Evolutionary conservation across 2,113 vertebrate genomes (phyloP).

Genomic region (Falcunculus frontatus): DNA sequence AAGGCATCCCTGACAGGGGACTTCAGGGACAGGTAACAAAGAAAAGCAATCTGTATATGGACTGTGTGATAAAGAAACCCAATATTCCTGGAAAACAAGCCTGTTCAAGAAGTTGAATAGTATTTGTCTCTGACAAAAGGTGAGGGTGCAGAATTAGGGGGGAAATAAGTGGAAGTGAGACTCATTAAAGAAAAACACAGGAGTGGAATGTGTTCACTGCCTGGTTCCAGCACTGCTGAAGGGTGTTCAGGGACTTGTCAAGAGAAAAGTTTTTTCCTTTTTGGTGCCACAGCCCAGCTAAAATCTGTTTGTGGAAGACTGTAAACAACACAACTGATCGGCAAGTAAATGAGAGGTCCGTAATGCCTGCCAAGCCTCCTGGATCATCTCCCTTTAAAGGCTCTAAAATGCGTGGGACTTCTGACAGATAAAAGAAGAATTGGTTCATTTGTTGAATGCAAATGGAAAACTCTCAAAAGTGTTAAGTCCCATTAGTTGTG

Average conservation of each 20-base stretch:
- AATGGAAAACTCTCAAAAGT: background rate
- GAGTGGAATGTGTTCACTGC: background rate
- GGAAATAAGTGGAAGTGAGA: background rate
- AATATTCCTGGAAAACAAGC: background rate
- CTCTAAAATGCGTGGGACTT: background rate
- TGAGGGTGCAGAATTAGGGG: background rate
- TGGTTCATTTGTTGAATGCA: background rate
- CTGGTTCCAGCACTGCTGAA: background rate
- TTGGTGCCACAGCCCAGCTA: background rate
- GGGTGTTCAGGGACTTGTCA: background rate
- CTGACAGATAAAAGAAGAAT: conserved; percentile 20
- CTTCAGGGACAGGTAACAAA: background rate
- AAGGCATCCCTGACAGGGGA: background rate
- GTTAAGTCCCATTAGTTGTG: background rate
- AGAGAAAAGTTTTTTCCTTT: background rate
- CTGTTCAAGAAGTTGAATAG: background rate
- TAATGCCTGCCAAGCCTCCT: background rate
- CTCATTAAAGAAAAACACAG: background rate
- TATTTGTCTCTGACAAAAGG: background rate
- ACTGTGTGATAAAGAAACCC: background rate
- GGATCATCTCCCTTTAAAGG: background rate
- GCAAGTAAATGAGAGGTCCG: conserved; percentile 2
- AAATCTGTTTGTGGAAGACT: background rate
- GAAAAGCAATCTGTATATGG: background rate
- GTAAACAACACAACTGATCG: background rate